Percentiles rank a stretch among this genome's conserved stretches.
Evolutionary conservation across 2,113 vertebrate species (phyloP).

Genomic region (Nanger granti): DNA sequence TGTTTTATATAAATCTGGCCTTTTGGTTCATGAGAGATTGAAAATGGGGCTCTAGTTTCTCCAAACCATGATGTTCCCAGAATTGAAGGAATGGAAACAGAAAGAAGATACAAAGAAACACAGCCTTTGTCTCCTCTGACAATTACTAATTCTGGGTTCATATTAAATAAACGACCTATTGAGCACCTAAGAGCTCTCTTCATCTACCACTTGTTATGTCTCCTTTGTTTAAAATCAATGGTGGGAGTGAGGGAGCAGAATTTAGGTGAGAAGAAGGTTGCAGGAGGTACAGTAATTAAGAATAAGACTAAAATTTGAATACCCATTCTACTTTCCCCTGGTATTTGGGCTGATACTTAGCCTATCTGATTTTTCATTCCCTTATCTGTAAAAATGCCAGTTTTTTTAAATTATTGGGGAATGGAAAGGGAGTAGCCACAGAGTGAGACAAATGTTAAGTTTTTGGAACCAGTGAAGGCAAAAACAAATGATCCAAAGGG

Average conservation of each 20-base stretch:
- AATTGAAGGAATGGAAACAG: neutral
- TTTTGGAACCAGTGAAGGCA: neutral
- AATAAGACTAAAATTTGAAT: neutral
- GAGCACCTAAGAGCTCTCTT: neutral
- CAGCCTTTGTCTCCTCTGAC: neutral
- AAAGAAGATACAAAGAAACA: neutral
- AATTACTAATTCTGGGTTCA: neutral
- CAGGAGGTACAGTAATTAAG: neutral
- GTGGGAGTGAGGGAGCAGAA: neutral
- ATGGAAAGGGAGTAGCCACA: neutral
- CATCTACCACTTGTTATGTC: neutral
- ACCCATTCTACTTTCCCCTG: neutral
- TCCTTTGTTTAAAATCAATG: neutral
- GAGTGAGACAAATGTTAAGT: neutral
- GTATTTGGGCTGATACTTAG: neutral
- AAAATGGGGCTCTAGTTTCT: neutral
- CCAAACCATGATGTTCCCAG: neutral
- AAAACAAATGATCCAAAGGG: neutral
- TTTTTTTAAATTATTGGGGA: neutral
- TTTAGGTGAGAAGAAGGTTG: neutral
- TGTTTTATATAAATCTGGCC: slow-evolving; percentile 1
- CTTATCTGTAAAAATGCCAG: neutral
- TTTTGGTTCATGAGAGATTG: neutral
- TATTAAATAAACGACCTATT: neutral
- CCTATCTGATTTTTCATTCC: neutral